A percentile compares a stretch with the other conserved stretches of the same genome.
phyloP scores from a whole-genome alignment of 1,140 invertebrate species.

The Armadillidium nasatum region DNA sequence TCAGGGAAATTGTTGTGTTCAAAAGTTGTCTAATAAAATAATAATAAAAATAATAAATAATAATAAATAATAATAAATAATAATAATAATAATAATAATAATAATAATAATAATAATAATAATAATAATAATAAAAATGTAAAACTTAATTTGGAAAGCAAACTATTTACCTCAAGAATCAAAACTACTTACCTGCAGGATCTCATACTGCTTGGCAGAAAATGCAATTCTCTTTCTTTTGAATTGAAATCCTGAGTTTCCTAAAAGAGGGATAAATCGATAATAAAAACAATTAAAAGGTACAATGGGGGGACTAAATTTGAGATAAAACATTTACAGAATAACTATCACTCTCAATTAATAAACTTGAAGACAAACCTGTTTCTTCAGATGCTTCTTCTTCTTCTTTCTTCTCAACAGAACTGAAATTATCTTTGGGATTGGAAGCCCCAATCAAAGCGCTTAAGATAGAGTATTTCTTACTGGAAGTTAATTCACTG shows the following conservation, averaged over 20 bases:
- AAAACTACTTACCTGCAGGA: conserved; percentile 22
- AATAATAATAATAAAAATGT: too few relatives aligned
- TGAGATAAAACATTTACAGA: too few relatives aligned
- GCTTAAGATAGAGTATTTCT: background rate
- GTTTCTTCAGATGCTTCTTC: too few relatives aligned
- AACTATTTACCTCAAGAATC: background rate
- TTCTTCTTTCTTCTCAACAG: too few relatives aligned
- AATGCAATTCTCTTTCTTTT: conserved; percentile 23
- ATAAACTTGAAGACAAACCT: too few relatives aligned
- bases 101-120: too few relatives aligned
- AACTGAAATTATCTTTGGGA: background rate
- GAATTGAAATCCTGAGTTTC: background rate
- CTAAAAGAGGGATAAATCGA: background rate
- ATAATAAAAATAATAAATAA: background rate
- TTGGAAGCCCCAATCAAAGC: background rate
- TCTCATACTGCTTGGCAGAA: conserved; percentile 22
- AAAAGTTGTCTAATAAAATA: conserved; percentile 36
- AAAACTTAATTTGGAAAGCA: background rate
- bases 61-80: too few relatives aligned
- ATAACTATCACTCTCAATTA: too few relatives aligned
- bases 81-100: too few relatives aligned
- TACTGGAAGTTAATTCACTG: background rate
- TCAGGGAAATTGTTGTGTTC: conserved; percentile 45
- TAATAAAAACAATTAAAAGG: too few relatives aligned
- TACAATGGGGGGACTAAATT: too few relatives aligned